Conservation (phyloP, 2,888 invertebrate genomes). For the Heliconius cydno region DNA sequence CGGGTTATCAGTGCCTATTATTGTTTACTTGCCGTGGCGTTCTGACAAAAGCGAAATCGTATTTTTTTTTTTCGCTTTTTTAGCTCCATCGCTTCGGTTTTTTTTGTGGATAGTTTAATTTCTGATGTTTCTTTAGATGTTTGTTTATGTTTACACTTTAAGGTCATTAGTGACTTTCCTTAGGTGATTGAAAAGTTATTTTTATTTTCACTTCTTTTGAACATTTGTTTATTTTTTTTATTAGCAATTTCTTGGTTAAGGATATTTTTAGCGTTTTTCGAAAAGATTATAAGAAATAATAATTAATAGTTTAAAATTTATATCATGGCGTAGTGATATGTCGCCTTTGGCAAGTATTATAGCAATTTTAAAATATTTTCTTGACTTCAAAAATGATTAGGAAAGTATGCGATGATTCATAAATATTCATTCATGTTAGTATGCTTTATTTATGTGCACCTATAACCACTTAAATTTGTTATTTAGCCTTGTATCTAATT, state of each 20-base stretch:
- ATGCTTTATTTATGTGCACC: neutral
- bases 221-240: no score
- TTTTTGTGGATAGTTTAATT: conserved; percentile 17
- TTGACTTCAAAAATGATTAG: neutral
- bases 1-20: conserved; percentile 65
- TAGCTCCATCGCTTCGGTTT: neutral
- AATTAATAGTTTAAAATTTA: neutral
- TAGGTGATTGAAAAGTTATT: neutral
- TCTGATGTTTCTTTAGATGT: neutral
- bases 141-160: neutral
- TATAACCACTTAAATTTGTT: neutral
- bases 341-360: neutral
- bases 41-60: conserved; percentile 32
- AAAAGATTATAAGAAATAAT: neutral
- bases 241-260: no score
- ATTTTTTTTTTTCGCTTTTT: conserved; percentile 19
- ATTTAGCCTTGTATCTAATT: neutral
- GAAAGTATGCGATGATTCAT: neutral
- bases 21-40: conserved; percentile 56
- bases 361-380: neutral
- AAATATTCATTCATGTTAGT: neutral
- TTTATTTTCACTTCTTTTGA: no score
- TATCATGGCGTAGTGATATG: neutral
- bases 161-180: neutral
- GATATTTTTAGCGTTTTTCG: no score